A percentile compares a stretch with the other conserved stretches of the same genome.
Conservation (phyloP, 2,888 invertebrate species). For the Trichogramma dendrolimi region DNA sequence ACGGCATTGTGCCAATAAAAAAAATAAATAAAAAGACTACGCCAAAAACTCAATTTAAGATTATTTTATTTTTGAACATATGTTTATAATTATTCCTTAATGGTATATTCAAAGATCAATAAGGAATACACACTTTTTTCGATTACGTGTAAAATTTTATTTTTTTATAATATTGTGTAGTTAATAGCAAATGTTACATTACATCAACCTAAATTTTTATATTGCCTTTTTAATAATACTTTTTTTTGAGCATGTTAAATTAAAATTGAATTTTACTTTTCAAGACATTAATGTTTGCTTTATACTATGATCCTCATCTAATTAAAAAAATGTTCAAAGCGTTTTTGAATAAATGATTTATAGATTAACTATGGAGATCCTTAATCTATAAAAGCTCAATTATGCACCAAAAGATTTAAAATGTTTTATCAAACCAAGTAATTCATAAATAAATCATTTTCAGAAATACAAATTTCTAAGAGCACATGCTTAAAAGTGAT, state of each 20-base stretch:
- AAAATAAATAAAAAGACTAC: conserved; percentile 29
- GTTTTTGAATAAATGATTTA: too few species aligned
- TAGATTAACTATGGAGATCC: too few species aligned
- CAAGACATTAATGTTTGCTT: too few species aligned
- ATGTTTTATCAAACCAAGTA: too few species aligned
- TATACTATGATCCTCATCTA: too few species aligned
- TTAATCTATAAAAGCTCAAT: conserved; percentile 1
- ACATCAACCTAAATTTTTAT: conserved; percentile 15
- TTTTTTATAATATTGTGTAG: conserved; percentile 32
- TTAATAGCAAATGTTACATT: conserved; percentile 32
- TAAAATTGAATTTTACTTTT: too few species aligned
- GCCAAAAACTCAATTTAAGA: conserved; percentile 7
- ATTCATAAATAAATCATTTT: too few species aligned
- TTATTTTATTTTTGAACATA: conserved; percentile 4
- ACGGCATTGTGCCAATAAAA: conserved; percentile 36
- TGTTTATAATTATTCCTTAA: too few species aligned
- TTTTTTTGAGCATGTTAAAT: not conserved
- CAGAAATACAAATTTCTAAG: too few species aligned
- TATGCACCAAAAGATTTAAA: not conserved
- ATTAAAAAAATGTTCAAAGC: too few species aligned
- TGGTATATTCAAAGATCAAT: not conserved
- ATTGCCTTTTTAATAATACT: conserved; percentile 8
- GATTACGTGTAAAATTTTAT: conserved; percentile 36
- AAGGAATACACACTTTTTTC: not conserved
- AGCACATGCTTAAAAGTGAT: too few species aligned